Conservation (phyloP, 2,113 vertebrate species). For the Carettochelys insculpta region DNA sequence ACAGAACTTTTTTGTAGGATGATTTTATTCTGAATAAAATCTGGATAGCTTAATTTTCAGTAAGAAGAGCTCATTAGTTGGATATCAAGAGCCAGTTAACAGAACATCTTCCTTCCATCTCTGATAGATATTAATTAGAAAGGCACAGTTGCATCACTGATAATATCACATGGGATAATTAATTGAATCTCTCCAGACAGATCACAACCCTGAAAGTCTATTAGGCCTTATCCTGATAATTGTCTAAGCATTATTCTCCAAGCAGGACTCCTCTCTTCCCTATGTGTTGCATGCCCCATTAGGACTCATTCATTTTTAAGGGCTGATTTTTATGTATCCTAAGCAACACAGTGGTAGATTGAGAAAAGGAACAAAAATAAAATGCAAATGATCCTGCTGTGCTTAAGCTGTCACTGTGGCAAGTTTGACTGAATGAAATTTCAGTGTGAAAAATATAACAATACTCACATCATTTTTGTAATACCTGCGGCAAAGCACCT, state of each 20-base stretch:
- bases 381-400: not conserved
- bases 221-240: conserved; percentile 38
- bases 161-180: conserved; percentile 22
- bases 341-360: not conserved
- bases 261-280: not conserved
- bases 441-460: conserved; percentile 17
- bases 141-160: conserved; percentile 32
- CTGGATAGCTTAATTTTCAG: conserved; percentile 29
- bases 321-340: not conserved
- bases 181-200: conserved; percentile 25
- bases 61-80: conserved; percentile 6
- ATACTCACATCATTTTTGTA: conserved; percentile 10
- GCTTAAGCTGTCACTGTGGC: not conserved
- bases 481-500: conserved; percentile 1
- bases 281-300: not conserved
- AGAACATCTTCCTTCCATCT: conserved; percentile 1
- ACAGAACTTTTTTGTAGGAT: not conserved
- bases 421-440: conserved; percentile 24
- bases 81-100: not conserved
- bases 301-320: not conserved
- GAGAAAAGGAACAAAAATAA: conserved; percentile 28
- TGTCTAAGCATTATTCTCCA: conserved; percentile 2
- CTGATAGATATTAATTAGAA: conserved; percentile 58
- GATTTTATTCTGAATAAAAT: conserved; percentile 56
- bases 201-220: conserved; percentile 46